Evolutionary conservation across 2,888 invertebrate species (phyloP).

Genomic region (Apotomis capreana): DNA sequence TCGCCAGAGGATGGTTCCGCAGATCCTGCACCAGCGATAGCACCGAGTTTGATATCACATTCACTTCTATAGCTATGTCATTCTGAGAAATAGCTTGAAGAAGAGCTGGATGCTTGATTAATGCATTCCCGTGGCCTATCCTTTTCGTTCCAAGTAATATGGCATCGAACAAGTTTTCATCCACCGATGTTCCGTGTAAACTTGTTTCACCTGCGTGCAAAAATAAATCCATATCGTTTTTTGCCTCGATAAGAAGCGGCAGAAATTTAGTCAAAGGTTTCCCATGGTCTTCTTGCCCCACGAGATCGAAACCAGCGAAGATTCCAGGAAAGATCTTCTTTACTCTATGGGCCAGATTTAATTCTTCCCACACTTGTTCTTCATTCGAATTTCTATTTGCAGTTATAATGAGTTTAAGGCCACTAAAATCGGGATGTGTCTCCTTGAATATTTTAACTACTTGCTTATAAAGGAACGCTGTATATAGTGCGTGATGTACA

Average conservation of each 20-base stretch:
- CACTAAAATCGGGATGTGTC: conserved; percentile 86
- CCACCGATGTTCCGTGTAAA: conserved; percentile 86
- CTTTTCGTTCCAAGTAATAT: conserved; percentile 88
- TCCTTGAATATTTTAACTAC: conserved; percentile 82
- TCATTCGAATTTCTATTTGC: conserved; percentile 55
- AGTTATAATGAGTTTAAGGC: conserved; percentile 86
- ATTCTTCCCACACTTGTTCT: conserved; percentile 67
- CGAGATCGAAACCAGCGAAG: conserved; percentile 91
- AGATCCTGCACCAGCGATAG: conserved; percentile 87
- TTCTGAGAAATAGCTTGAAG: conserved; percentile 80
- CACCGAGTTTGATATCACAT: conserved; percentile 91
- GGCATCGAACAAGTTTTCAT: conserved; percentile 90
- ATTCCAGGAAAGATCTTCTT: conserved; percentile 84
- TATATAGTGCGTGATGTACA: conserved; percentile 75
- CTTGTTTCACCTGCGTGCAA: conserved; percentile 93
- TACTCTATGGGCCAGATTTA: conserved; percentile 63
- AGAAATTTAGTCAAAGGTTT: conserved; percentile 84
- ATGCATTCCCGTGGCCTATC: conserved; percentile 90
- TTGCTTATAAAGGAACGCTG: conserved; percentile 81
- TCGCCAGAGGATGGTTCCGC: conserved; percentile 89
- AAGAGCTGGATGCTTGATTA: conserved; percentile 88
- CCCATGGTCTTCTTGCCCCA: conserved; percentile 91
- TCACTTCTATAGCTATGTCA: conserved; percentile 89
- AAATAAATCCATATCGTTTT: conserved; percentile 84
- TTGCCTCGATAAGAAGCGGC: conserved; percentile 77